Conservation (phyloP, 2,888 invertebrate species). For the Drosophila multiciliata region DNA sequence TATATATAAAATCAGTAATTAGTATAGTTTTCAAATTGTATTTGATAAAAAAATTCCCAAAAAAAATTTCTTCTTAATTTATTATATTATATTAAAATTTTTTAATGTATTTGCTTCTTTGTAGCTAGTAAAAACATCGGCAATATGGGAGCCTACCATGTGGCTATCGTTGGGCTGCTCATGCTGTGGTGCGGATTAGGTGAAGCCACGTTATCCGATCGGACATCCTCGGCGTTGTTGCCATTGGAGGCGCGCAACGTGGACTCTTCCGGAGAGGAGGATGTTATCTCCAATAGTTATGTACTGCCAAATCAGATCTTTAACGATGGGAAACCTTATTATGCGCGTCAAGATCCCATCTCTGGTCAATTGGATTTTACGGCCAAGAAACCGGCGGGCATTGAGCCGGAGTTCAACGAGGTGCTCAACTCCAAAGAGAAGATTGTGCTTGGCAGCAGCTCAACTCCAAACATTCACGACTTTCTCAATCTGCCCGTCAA, state of each 20-base stretch:
- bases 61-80: neutral
- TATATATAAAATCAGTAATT: neutral
- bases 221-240: slow-evolving; percentile 73
- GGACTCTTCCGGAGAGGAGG: slow-evolving; percentile 80
- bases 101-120: neutral
- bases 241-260: slow-evolving; percentile 81
- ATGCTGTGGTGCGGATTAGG: slow-evolving; percentile 27
- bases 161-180: slow-evolving; percentile 41
- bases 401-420: slow-evolving; percentile 83
- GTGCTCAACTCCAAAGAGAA: slow-evolving; percentile 86
- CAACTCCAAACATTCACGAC: slow-evolving; percentile 88
- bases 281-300: slow-evolving; percentile 82
- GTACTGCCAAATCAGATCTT: slow-evolving; percentile 87
- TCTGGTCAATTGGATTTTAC: slow-evolving; percentile 89
- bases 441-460: slow-evolving; percentile 87
- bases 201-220: slow-evolving; percentile 29
- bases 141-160: slow-evolving; percentile 46
- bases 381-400: slow-evolving; percentile 85
- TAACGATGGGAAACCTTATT: slow-evolving; percentile 90
- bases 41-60: neutral
- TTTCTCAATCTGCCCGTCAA: slow-evolving; percentile 89
- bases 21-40: neutral
- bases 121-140: neutral
- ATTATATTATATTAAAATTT: too few species aligned
- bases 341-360: slow-evolving; percentile 89